Evolutionary conservation across 30 jellyfish, hydroid and myxozoan species (phyloP), one percentile per base, ranked within the genome.

Genomic region (Aurelia sp.): DNA sequence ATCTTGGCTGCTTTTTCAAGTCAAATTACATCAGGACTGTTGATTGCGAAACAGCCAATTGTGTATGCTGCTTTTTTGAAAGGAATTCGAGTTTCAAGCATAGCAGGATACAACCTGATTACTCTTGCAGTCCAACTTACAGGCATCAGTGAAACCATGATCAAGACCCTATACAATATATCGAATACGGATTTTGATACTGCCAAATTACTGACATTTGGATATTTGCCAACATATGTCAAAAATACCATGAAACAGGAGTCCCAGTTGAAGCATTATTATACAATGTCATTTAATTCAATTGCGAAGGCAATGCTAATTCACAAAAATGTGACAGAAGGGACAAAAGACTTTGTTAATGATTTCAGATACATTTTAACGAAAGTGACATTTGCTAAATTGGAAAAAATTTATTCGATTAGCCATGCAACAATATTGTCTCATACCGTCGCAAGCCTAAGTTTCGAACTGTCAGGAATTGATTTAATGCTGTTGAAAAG

Each of bases 271-370:
- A 80, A 68, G 57, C 90, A 80, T 19, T 80, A 60, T 84, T 19
- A 50, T 12, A 80, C 83, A 66, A 66, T 80, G 83, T 80, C 90
- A 23, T 66, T 81, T 37, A 19, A 68, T 48, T 81, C 90, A 27
- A n/a, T 81, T 15, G 83, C 76, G 0, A 66, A 51, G 27, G 82
- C 84, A 6, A 41, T 81, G 62, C 66, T 81, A 22, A 44, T 81
- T 3, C 90, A 81, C 66, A 81, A 81, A 59, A 81, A 81, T 55
- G 74, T 37, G 9, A 51, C 90, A 1, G 90, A 81, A 53, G 90
- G 83, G 19, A 68, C 76, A 13, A 33, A 41, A 1, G 90, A 81
- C 77, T 81, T 81, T 41, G 48, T 81, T 59, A 66, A 67, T 48
- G 90, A 81, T 53, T 66, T 81, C 47, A 37, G 23, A 44, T 51